These are phyloP conservation scores for Nezara viridula DNA, from an alignment of 2,888 invertebrate genomes.

Conservation along the genomic window DNA sequence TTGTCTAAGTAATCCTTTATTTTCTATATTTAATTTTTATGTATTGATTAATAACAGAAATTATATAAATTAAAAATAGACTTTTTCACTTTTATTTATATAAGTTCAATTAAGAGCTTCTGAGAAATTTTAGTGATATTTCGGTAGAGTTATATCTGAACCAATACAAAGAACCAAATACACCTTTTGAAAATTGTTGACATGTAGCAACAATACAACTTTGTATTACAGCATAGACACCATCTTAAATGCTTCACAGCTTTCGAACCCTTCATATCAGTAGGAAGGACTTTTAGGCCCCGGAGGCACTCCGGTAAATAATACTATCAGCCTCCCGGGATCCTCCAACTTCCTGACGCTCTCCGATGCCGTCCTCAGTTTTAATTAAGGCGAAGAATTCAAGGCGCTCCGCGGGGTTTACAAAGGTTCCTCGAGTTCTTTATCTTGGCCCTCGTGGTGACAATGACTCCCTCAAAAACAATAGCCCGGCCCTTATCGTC, in stretches of 20 bases:
- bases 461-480: conserved; percentile 51
- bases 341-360: conserved; percentile 36
- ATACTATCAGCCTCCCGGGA: neutral
- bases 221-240: conserved; percentile 10
- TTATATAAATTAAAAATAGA: no score
- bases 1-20: no score
- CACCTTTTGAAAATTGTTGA: neutral
- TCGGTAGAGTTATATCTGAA: neutral
- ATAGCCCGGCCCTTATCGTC: conserved; percentile 40
- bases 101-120: neutral
- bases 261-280: conserved; percentile 43
- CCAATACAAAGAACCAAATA: neutral
- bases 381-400: conserved; percentile 55
- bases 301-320: conserved; percentile 3
- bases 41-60: no score
- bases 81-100: neutral
- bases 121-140: neutral
- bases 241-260: conserved; percentile 40
- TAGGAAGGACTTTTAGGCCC: neutral
- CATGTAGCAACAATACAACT: conserved; percentile 1
- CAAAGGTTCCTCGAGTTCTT: conserved; percentile 51
- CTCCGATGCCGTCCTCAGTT: conserved; percentile 37
- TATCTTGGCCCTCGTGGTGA: conserved; percentile 21
- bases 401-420: neutral
- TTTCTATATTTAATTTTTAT: no score